phyloP scores from a whole-genome alignment of 2,888 invertebrate genomes.

The Ornithoptera alexandrae region DNA sequence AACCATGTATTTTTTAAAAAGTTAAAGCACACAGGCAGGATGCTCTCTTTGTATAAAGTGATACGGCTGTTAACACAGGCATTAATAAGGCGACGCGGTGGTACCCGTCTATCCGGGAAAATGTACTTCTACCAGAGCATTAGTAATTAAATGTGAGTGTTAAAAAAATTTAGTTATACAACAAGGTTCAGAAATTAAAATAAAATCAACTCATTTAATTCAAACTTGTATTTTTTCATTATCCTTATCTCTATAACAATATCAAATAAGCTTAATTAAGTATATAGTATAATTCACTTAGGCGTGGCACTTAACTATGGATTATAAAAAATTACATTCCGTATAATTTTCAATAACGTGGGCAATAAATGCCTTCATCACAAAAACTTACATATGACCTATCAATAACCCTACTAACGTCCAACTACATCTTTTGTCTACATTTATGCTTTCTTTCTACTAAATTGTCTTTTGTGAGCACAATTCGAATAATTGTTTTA shows the following conservation, averaged over 20 bases:
- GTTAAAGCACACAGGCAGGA: too few relatives aligned
- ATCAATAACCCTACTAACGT: slow-evolving; percentile 39
- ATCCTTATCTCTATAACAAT: slow-evolving; percentile 69
- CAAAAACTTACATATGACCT: slow-evolving; percentile 52
- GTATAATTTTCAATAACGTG: slow-evolving; percentile 64
- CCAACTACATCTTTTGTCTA: slow-evolving; percentile 52
- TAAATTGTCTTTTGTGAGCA: slow-evolving; percentile 77
- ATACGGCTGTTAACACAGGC: too few relatives aligned
- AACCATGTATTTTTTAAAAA: too few relatives aligned
- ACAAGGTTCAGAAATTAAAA: too few relatives aligned
- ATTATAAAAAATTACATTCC: slow-evolving; percentile 69
- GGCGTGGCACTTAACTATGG: slow-evolving; percentile 75
- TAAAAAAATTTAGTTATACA: too few relatives aligned
- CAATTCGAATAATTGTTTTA: slow-evolving; percentile 46
- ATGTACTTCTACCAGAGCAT: too few relatives aligned
- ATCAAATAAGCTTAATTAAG: slow-evolving; percentile 71
- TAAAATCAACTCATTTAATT: slow-evolving; percentile 24
- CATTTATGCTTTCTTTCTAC: slow-evolving; percentile 47
- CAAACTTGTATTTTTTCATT: slow-evolving; percentile 65
- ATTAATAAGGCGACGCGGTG: too few relatives aligned
- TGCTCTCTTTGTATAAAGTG: too few relatives aligned
- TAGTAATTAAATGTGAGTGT: too few relatives aligned
- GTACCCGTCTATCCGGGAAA: too few relatives aligned
- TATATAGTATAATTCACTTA: slow-evolving; percentile 63
- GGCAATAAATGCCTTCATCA: slow-evolving; percentile 77